Percentiles rank a stretch among this genome's conserved stretches.
Evolutionary conservation across 1,140 invertebrate species (phyloP).

Genomic region (Metaphire vulgaris): DNA sequence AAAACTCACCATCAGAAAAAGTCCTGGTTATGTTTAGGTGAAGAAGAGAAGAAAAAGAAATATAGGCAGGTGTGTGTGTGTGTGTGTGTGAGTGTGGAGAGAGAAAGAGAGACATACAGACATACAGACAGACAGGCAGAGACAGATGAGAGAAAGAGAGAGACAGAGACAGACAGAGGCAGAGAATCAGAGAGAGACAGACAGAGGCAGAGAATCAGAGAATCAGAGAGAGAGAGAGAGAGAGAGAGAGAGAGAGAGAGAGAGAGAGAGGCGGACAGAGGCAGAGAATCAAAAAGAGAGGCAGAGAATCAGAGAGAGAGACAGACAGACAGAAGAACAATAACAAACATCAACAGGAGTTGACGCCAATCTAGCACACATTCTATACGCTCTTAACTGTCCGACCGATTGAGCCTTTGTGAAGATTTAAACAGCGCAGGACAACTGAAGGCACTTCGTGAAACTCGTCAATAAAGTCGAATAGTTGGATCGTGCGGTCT

Average conservation of each 20-base stretch:
- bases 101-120: background rate
- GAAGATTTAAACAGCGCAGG: too few species aligned
- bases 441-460: too few species aligned
- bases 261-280: conserved; percentile 12
- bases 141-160: background rate
- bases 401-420: too few species aligned
- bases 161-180: background rate
- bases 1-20: too few species aligned
- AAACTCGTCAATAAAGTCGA: too few species aligned
- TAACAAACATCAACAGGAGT: conserved; percentile 3
- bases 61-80: too few species aligned
- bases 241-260: conserved; percentile 17
- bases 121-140: background rate
- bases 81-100: too few species aligned
- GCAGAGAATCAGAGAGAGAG: conserved; percentile 5
- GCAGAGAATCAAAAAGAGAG: background rate
- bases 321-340: conserved; percentile 12
- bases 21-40: too few species aligned
- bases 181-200: background rate
- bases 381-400: too few species aligned
- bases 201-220: background rate
- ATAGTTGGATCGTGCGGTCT: too few species aligned
- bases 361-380: too few species aligned
- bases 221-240: background rate
- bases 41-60: too few species aligned